phyloP scores from a whole-genome alignment of 1,140 invertebrate genomes.

The Piezodorus guildinii region DNA sequence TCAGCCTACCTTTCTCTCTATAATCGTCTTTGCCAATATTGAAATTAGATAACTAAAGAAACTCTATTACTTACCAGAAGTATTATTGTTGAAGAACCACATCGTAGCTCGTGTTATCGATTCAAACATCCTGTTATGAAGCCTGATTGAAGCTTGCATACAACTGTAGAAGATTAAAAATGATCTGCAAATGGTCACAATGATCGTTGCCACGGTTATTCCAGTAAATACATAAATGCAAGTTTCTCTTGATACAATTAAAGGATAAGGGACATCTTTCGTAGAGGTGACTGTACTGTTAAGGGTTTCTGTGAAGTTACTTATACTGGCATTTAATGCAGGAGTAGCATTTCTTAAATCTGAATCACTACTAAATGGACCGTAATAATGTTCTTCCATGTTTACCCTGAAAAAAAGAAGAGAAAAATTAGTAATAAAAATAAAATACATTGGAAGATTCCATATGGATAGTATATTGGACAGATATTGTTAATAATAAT shows the following conservation, averaged over 20 bases:
- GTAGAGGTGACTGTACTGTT: neutral
- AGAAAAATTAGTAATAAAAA: neutral
- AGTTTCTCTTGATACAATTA: neutral
- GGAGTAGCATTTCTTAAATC: no score
- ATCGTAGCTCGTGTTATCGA: conserved; percentile 71
- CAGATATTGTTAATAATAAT: no score
- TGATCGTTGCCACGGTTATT: conserved; percentile 43
- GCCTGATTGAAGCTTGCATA: conserved; percentile 61
- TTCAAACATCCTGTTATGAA: conserved; percentile 76
- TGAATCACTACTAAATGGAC: neutral
- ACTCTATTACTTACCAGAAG: conserved; percentile 36
- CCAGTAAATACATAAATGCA: conserved; percentile 50
- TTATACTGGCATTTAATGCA: no score
- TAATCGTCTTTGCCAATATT: no score
- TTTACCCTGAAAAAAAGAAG: conserved; percentile 1
- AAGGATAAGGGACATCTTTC: neutral
- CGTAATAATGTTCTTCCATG: conserved; percentile 1
- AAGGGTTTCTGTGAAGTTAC: no score
- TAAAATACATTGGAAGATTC: no score
- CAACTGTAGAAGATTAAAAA: conserved; percentile 66
- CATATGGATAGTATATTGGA: no score
- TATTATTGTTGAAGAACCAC: conserved; percentile 81
- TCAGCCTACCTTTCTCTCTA: no score
- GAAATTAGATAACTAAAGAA: no score
- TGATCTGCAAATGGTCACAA: conserved; percentile 48